Evolutionary conservation across 2,888 invertebrate genomes (phyloP).

Genomic region (Temnothorax rugatulus): DNA sequence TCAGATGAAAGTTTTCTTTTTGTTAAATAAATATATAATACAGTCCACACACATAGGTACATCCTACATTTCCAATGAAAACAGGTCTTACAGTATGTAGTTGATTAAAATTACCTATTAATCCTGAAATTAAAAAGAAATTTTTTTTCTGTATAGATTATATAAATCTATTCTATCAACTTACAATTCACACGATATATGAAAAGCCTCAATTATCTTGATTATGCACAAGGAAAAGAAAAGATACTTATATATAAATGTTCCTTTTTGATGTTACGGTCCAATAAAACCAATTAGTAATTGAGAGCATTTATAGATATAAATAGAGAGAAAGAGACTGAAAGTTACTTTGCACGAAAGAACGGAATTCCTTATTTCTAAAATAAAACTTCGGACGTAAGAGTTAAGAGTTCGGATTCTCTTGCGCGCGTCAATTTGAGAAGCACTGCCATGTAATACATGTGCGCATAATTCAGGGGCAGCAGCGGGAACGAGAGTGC

Average conservation of each 20-base stretch:
- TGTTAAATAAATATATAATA: background rate
- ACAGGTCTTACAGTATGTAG: background rate
- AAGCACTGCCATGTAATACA: constrained; percentile 13
- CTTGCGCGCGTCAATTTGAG: constrained; percentile 8
- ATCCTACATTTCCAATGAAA: background rate
- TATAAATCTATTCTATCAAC: background rate
- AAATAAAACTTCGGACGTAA: background rate
- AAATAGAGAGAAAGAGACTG: background rate
- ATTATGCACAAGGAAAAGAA: background rate
- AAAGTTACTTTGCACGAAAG: background rate
- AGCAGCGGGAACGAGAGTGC: constrained; percentile 20
- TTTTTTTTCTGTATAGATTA: background rate
- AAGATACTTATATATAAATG: background rate
- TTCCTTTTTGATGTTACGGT: background rate
- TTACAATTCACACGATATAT: background rate
- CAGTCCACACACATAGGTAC: background rate
- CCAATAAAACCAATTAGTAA: too few species aligned
- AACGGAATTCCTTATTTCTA: background rate
- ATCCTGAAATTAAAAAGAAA: background rate
- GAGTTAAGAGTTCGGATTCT: background rate
- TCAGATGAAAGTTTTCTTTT: background rate
- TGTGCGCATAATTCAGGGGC: constrained; percentile 60
- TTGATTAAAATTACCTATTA: background rate
- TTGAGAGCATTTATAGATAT: too few species aligned
- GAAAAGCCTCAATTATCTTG: background rate